These are phyloP conservation scores for Oryctolagus cuniculus DNA, from an alignment of 2,113 vertebrate species.

Conservation along the genomic window mOryCun1.1 NC_091451.1:19338501-19339000, in stretches of 20 bases:
- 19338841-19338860: slow-evolving; percentile 34
- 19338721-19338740: background rate
- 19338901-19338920: background rate
- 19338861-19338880: background rate
- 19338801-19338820: slow-evolving; percentile 13
- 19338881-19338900: slow-evolving; percentile 41
- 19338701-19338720: no score
- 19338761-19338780: background rate
- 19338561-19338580: no score
- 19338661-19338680: no score
- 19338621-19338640: no score
- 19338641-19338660: no score
- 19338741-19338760: slow-evolving; percentile 10
- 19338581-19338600: no score
- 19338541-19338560: no score
- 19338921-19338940: slow-evolving; percentile 45
- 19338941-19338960: background rate
- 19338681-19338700: no score
- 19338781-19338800: slow-evolving; percentile 12
- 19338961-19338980: background rate
- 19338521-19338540: no score
- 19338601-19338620: no score
- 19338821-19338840: slow-evolving; percentile 30
- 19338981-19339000: slow-evolving; percentile 13
- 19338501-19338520: no score